These are phyloP conservation scores for Calephelis virginiensis DNA, from an alignment of 1,140 invertebrate genomes.

Conservation along the genomic window DNA sequence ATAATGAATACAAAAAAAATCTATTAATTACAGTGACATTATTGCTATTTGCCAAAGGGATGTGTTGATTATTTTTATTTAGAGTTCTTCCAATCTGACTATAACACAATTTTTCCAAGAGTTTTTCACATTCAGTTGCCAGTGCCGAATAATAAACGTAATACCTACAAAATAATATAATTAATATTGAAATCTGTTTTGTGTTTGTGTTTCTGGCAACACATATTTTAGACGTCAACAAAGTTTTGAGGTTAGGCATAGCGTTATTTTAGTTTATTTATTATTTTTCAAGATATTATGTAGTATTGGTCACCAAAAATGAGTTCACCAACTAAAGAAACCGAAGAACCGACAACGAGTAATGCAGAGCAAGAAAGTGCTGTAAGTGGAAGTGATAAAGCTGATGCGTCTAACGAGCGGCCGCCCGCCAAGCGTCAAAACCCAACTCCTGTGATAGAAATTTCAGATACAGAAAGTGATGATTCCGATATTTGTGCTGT, in stretches of 20 bases:
- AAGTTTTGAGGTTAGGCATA: constrained; percentile 68
- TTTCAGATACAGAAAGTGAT: constrained; percentile 71
- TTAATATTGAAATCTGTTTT: too few relatives aligned
- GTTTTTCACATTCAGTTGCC: too few relatives aligned
- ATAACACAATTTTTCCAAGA: too few relatives aligned
- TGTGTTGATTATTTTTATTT: too few relatives aligned
- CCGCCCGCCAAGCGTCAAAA: constrained; percentile 67
- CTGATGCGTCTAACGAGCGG: constrained; percentile 37
- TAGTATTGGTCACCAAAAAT: constrained; percentile 55
- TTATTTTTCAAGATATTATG: constrained; percentile 67
- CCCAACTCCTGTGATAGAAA: constrained; percentile 62
- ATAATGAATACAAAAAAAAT: too few relatives aligned
- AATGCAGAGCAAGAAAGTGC: constrained; percentile 27
- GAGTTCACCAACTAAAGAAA: constrained; percentile 61
- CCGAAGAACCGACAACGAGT: constrained; percentile 54
- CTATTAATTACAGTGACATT: too few relatives aligned
- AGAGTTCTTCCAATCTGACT: too few relatives aligned
- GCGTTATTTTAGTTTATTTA: constrained; percentile 57
- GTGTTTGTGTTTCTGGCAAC: constrained; percentile 32
- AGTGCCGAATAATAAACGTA: too few relatives aligned
- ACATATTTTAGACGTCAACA: constrained; percentile 47
- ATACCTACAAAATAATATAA: too few relatives aligned
- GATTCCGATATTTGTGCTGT: constrained; percentile 75
- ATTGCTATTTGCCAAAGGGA: too few relatives aligned
- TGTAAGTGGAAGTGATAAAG: constrained; percentile 29